Evolutionary conservation across 2,113 vertebrate species (phyloP), one percentile per base, ranked within the genome.

Genomic region (Polypterus bichir): DNA sequence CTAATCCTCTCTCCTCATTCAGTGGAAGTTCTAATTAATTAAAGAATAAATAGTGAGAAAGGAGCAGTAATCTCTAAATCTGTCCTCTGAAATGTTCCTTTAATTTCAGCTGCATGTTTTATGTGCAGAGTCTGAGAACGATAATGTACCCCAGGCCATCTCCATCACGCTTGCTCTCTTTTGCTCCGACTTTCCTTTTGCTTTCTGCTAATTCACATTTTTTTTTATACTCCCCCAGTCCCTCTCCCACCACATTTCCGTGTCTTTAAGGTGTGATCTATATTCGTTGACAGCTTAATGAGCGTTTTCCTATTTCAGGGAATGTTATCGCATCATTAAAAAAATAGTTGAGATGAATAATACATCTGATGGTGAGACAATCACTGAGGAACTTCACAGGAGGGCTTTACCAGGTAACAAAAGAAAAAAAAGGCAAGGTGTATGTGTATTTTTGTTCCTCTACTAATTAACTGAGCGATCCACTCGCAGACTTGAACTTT

Each of bases 281-380:
- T 79, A 78, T 76, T 71, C 66, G 73, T 66, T 76, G 66, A 70
- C 76, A 74, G 57, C 68, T 80, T 83, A 79, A 85, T 79, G 76
- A 80, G 71, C 60, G 61, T 74, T 77, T 75, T 74, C 73, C 72
- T 71, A 62, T 79, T 75, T 79, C 65, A 64, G 59, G 64, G 64
- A 72, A 69, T 69, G 67, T 71, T 75, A 77, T 74, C 56, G 44
- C 72, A 69, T 78, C 72, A 81, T 81, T 79, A 73, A 68, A 68
- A 65, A 70, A 76, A 74, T 69, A 67, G 46, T 46, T 6, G 46
- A 57, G 65, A 78, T 79, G 76, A 85, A 84, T 82, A 83, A 82
- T 79, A 79, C 72, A 85, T 81, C 74, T 81, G 65, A 80, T n/a
- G 47, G 57, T 64, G 64, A 76, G 70, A 69, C 64, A 70, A 68